Evolutionary conservation across 2,797 vertebrate species (phyloP), one percentile per base, ranked within the genome.

Genomic region (Melanotaenia maccullochi): DNA sequence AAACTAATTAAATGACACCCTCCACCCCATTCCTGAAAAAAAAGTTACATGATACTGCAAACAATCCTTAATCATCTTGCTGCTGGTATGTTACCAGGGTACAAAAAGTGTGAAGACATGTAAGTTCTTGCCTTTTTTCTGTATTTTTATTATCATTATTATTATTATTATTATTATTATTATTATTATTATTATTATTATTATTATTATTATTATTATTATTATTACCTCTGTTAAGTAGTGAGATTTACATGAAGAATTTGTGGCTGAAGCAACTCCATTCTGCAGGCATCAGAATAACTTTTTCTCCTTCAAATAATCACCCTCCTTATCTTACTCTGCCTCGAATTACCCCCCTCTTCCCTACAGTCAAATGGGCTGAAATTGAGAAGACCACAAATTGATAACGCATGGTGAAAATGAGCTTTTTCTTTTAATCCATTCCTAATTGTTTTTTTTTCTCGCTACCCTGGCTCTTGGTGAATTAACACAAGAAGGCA

Each of bases 341-440:
- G 12, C 32, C 25, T 12, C 32, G 35, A 13, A 22, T 47, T 35
- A 18, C 9, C 40, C 5, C 63, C 32, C 7, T 62, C 12, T 0
- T 4, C 32, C 38, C 47, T n/a, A 28, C n/a, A 61, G 57, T 62
- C 40, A 67, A 75, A 79, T 79, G 2, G 62, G 44, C 44, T 52
- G 24, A 72, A 76, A 83, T 44, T 59, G 38, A 80, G 58, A 51
- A 32, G 44, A n/a, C 35, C 35, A 44, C 28, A 73, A 76, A 78
- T 44, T 76, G 77, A 84, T 79, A 72, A 79, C 18, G 9, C 28
- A 3, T 24, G 30, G 67, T 67, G 44, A 66, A 84, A 79, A 78
- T 18, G 9, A 68, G 40, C 20, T 54, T 73, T 77, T 74, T 44
- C 32, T 75, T 77, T 79, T 61, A 35, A 55, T 69, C 24, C 65